These are phyloP conservation scores for Chironex yamaguchii DNA, from an alignment of 30 jellyfish, hydroid and myxozoan species.

Conservation along the genomic window DNA sequence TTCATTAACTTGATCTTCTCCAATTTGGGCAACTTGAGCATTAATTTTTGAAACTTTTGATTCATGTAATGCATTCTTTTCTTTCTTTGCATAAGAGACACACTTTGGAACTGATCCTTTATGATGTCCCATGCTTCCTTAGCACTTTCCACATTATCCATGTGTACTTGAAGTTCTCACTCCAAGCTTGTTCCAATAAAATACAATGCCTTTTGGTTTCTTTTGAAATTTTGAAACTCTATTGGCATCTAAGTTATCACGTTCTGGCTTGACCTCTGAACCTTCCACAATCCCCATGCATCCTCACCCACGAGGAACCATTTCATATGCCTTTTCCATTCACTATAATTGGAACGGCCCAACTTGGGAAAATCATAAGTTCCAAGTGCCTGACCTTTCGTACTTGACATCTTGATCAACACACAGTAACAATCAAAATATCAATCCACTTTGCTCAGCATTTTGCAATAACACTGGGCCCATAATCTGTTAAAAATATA, in stretches of 20 bases:
- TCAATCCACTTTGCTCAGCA: too few species aligned
- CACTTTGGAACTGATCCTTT: slow-evolving; percentile 58
- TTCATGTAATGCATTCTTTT: too few species aligned
- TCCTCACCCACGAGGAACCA: slow-evolving; percentile 55
- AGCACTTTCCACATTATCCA: slow-evolving; percentile 7
- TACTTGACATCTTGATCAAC: slow-evolving; percentile 7
- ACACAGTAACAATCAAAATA: slow-evolving; percentile 7
- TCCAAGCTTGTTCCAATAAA: slow-evolving; percentile 19
- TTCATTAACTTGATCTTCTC: too few species aligned
- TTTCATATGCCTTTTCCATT: slow-evolving; percentile 44
- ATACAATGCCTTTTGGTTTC: slow-evolving; percentile 21
- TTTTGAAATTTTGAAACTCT: slow-evolving; percentile 1
- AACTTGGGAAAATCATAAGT: not conserved
- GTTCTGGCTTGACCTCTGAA: slow-evolving; percentile 45
- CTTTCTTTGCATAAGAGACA: slow-evolving; percentile 40
- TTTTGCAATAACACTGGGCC: slow-evolving; percentile 14
- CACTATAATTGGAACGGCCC: slow-evolving; percentile 24
- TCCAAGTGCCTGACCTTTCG: not conserved
- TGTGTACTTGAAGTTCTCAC: slow-evolving; percentile 45
- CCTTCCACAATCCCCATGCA: slow-evolving; percentile 58
- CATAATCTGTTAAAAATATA: not conserved
- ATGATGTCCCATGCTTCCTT: slow-evolving; percentile 24
- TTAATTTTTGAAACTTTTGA: too few species aligned
- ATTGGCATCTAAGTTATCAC: not conserved
- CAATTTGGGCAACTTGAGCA: too few species aligned